A percentile compares a stretch with the other conserved stretches of the same genome.
These are phyloP conservation scores for Leucoraja erinaceus DNA, from an alignment of 2,113 vertebrate species.

Conservation along the genomic window DNA sequence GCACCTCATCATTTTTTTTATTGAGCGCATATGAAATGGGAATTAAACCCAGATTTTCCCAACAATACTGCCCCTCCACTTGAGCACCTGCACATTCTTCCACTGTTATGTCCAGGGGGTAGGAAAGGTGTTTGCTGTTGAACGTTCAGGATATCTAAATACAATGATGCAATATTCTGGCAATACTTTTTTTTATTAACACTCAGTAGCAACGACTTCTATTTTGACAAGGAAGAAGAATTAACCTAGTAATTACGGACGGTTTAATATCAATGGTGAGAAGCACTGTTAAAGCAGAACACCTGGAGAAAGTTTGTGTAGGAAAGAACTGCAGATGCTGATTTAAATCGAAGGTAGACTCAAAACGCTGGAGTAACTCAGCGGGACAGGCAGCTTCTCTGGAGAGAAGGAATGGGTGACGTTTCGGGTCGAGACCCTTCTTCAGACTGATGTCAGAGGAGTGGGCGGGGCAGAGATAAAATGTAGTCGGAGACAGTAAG, in stretches of 20 bases:
- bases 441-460: no score
- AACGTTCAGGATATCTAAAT: neutral
- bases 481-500: no score
- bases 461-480: no score
- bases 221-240: neutral
- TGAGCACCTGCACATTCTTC: slow-evolving; percentile 20
- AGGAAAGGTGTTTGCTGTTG: neutral
- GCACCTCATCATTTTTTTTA: slow-evolving; percentile 31
- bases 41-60: slow-evolving; percentile 32
- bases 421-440: no score
- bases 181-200: neutral
- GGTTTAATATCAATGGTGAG: neutral
- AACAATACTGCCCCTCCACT: neutral
- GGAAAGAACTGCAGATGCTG: no score
- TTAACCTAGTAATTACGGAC: neutral
- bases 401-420: no score
- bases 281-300: neutral
- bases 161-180: neutral
- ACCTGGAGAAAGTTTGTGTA: neutral
- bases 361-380: no score
- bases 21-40: slow-evolving; percentile 21
- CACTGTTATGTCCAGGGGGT: neutral
- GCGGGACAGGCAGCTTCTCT: no score
- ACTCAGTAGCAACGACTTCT: neutral
- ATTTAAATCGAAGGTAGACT: no score